phyloP scores from a whole-genome alignment of 2,797 vertebrate genomes.

The Tolypeutes matacus region DNA sequence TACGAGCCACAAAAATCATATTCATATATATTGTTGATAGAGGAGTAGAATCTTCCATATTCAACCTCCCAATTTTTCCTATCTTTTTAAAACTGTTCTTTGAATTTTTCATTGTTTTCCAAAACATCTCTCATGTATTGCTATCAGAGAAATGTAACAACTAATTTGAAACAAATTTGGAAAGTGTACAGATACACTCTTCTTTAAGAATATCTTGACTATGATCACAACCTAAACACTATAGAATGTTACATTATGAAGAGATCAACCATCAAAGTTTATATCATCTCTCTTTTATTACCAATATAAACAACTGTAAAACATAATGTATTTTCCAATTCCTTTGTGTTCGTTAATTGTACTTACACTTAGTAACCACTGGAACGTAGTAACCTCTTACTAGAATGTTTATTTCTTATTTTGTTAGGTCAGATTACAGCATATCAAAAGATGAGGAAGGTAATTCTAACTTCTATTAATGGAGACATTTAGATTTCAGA shows the following conservation, averaged over 20 bases:
- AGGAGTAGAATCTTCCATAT: neutral
- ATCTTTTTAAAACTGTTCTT: neutral
- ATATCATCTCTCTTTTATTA: slow-evolving; percentile 17
- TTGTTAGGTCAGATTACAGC: neutral
- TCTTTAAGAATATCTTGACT: neutral
- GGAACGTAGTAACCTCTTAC: neutral
- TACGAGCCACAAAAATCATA: neutral
- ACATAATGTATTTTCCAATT: neutral
- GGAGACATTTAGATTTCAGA: neutral
- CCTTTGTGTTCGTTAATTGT: neutral
- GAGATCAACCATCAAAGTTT: neutral
- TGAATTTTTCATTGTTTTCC: neutral
- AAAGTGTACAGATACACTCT: neutral
- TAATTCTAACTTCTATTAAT: neutral
- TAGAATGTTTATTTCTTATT: neutral
- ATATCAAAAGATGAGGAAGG: neutral
- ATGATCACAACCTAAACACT: neutral
- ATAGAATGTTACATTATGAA: slow-evolving; percentile 11
- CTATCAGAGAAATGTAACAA: neutral
- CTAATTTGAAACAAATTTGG: neutral
- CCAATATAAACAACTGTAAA: slow-evolving; percentile 33
- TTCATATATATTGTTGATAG: neutral
- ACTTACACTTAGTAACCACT: slow-evolving; percentile 7
- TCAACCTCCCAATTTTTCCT: neutral
- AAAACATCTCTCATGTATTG: neutral